Base-by-base conservation (phyloP, 2,797 vertebrate genomes). In the Lophius americanus region DNA sequence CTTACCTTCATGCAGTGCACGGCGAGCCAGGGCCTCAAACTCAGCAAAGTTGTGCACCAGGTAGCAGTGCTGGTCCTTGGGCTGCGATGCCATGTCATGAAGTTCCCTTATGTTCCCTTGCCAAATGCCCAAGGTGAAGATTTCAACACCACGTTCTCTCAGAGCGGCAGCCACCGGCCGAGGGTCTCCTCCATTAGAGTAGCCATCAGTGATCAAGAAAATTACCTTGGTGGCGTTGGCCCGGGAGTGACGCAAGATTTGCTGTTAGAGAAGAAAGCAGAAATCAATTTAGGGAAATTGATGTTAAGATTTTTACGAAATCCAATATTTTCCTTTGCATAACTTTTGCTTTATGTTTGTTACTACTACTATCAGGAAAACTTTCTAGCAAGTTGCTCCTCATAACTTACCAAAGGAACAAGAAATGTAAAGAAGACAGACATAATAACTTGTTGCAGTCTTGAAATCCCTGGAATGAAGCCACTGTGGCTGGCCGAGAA, bases 91-190 rank as follows among this genome's bases (percentile, higher is more conserved):
- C 97, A 99, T 98, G 82, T 99, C 98, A 36, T 98, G 96, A 14
- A 99, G 93, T 58, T 99, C 98, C 64, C 95, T 92, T 73, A 98
- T 96, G 83, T 99, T 99, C 0, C 98, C 98, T 83, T 99, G 97
- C 97, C 97, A 99, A 90, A 99, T 99, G 47, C 98, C 98, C 65
- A 99, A 91, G 0, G 98, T 99, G 89, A 98, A 99, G 88, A 99
- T 97, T 92, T 99, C 97, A 12, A 98, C 97, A n/a, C 96, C 96
- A 13, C 93, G 93, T 14, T 96, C 95, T 64, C 96, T 92, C 48
- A 99, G 92, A 0, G 93, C 93, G 0, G 96, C 94, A 4, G 98
- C 98, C 62, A 97, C 85, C 0, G 97, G 97, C 53, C 97, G 95
- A 0, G 98, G 98, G 83, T 99, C 98, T 23, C 98, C 98, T 0